Conservation (phyloP, 2,888 invertebrate genomes). For the Hofmannophila pseudospretella region DNA sequence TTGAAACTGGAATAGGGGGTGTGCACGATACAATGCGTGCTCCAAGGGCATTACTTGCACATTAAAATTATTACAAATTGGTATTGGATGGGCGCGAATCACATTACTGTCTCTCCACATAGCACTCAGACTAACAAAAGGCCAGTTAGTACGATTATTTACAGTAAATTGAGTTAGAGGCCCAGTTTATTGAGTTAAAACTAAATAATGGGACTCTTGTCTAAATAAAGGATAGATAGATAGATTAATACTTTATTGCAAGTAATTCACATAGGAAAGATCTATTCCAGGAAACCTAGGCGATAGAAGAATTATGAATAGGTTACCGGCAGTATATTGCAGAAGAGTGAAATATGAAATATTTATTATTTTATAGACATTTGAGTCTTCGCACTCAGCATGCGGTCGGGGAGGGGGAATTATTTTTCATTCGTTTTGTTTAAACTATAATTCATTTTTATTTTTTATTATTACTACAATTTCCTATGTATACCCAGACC, state of each 20-base stretch:
- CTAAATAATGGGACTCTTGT: conserved; percentile 64
- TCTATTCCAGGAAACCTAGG: no score
- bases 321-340: no score
- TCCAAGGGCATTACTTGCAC: conserved; percentile 40
- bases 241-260: no score
- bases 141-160: conserved; percentile 37
- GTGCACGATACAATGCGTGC: conserved; percentile 38
- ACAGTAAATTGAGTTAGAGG: conserved; percentile 51
- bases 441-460: background rate
- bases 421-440: conserved; percentile 26
- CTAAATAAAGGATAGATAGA: conserved; percentile 42
- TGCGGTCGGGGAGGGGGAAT: conserved; percentile 16
- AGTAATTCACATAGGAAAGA: no score
- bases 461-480: no score
- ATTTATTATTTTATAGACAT: no score
- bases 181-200: conserved; percentile 59
- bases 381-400: conserved; percentile 18
- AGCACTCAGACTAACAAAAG: conserved; percentile 21
- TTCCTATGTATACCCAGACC: no score
- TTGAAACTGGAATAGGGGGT: conserved; percentile 33
- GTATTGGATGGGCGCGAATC: conserved; percentile 54
- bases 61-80: conserved; percentile 72
- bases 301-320: no score
- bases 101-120: conserved; percentile 38
- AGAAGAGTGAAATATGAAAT: no score